Evolutionary conservation across 2,797 vertebrate species (phyloP).

Genomic region (Tenualosa ilisha): DNA sequence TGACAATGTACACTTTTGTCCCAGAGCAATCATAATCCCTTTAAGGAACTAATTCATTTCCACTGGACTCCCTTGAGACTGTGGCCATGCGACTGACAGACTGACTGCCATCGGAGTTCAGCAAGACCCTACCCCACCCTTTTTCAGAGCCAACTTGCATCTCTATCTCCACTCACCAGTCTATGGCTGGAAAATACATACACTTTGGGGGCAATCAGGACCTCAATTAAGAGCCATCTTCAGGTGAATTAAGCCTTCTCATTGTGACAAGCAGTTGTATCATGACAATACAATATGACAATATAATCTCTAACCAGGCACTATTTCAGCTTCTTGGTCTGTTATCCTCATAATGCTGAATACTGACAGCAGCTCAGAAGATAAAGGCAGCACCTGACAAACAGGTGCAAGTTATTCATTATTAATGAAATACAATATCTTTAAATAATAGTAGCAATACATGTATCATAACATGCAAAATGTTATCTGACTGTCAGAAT

Average conservation of each 20-base stretch:
- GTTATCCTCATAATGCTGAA: background rate
- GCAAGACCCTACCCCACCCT: constrained; percentile 71
- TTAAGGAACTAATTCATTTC: constrained; percentile 70
- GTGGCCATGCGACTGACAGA: constrained; percentile 60
- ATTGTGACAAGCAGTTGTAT: constrained; percentile 26
- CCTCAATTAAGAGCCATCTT: constrained; percentile 47
- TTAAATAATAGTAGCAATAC: background rate
- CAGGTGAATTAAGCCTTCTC: constrained; percentile 39
- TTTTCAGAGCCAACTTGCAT: constrained; percentile 66
- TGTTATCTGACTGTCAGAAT: background rate
- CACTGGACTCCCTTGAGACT: constrained; percentile 64
- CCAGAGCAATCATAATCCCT: constrained; percentile 72
- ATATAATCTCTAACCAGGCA: constrained; percentile 9
- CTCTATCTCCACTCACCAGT: constrained; percentile 51
- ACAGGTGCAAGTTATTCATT: constrained; percentile 32
- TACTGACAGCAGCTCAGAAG: background rate
- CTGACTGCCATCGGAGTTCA: constrained; percentile 45
- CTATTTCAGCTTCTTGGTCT: constrained; percentile 26
- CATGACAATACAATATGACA: background rate
- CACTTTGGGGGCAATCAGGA: constrained; percentile 20
- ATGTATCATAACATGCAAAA: background rate
- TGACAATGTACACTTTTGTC: constrained; percentile 69
- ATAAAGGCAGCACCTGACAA: constrained; percentile 28
- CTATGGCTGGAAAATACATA: constrained; percentile 29
- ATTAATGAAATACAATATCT: background rate